Evolutionary conservation across 2,797 vertebrate genomes (phyloP).

Genomic region (Sebastes diaconus): DNA sequence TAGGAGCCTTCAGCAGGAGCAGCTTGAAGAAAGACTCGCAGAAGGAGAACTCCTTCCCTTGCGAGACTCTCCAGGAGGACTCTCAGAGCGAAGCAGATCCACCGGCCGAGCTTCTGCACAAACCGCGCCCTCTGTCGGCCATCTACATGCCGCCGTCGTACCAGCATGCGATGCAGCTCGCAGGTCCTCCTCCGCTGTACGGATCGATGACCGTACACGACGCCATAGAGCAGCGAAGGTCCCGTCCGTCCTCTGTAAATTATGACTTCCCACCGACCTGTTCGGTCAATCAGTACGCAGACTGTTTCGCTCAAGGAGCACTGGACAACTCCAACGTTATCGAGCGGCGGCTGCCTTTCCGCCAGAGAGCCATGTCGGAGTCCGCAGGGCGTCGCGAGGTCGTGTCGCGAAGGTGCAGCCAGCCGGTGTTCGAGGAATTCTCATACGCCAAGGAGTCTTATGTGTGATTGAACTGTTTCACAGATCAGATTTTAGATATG

Average conservation of each 20-base stretch:
- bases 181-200: constrained; percentile 50
- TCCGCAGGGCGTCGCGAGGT: constrained; percentile 74
- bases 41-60: constrained; percentile 79
- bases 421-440: constrained; percentile 88
- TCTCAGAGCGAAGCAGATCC: constrained; percentile 81
- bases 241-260: constrained; percentile 79
- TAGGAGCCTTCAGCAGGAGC: constrained; percentile 71
- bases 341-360: constrained; percentile 65
- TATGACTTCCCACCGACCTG: constrained; percentile 57
- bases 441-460: constrained; percentile 94
- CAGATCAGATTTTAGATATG: not conserved
- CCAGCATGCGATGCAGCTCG: constrained; percentile 82
- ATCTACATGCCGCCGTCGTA: constrained; percentile 89
- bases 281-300: constrained; percentile 7
- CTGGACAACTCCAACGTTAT: constrained; percentile 23
- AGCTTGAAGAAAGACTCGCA: constrained; percentile 78
- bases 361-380: constrained; percentile 87
- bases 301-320: not conserved
- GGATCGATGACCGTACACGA: constrained; percentile 84
- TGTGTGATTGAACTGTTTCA: constrained; percentile 77
- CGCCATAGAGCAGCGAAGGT: constrained; percentile 74
- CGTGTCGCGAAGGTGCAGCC: constrained; percentile 83
- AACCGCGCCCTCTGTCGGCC: constrained; percentile 79
- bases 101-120: constrained; percentile 39
- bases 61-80: constrained; percentile 81